Conservation (phyloP, 2,797 vertebrate species). For the Ibycter americanus region DNA sequence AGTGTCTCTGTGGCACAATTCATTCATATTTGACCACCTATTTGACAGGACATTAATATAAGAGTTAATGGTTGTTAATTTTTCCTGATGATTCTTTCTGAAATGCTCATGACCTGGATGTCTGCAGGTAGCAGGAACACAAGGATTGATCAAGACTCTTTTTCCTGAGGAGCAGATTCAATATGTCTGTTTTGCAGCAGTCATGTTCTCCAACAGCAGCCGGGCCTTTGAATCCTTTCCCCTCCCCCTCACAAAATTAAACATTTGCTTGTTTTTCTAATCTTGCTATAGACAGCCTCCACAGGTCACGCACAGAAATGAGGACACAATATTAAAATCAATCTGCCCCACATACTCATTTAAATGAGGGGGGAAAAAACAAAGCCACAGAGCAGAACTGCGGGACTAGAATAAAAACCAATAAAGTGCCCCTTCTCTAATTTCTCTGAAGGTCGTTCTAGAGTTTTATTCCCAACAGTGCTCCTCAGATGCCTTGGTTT, state of each 20-base stretch:
- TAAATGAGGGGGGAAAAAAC: neutral
- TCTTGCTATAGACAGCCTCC: constrained; percentile 46
- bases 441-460: constrained; percentile 66
- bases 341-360: neutral
- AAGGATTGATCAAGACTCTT: neutral
- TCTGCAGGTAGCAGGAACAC: neutral
- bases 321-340: constrained; percentile 53
- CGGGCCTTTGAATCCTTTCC: neutral
- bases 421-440: constrained; percentile 46
- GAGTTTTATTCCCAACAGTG: constrained; percentile 69
- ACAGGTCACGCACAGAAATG: constrained; percentile 24
- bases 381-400: constrained; percentile 41
- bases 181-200: neutral
- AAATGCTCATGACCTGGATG: neutral
- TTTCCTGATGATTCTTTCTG: neutral
- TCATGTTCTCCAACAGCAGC: neutral
- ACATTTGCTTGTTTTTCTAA: constrained; percentile 59
- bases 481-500: constrained; percentile 64
- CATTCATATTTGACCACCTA: neutral
- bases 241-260: constrained; percentile 43
- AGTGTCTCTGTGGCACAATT: neutral
- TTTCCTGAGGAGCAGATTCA: neutral
- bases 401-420: constrained; percentile 59
- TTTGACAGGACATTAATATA: neutral
- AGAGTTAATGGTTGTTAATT: neutral